These are phyloP conservation scores for Tenualosa thibaudeaui DNA, from an alignment of 2,797 vertebrate genomes.

Conservation along the genomic window DNA sequence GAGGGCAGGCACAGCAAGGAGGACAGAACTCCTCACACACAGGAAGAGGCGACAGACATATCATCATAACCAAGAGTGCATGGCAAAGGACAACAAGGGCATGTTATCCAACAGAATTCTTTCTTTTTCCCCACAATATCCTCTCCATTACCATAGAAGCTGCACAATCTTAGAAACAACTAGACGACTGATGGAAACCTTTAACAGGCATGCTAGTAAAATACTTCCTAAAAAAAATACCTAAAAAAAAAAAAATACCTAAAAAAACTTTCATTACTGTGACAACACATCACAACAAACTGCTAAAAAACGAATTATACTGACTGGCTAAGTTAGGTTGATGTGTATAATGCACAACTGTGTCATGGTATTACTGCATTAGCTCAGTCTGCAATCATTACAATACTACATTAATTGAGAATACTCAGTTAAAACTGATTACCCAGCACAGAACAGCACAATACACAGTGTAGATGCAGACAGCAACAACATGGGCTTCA, in stretches of 20 bases:
- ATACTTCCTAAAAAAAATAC: no score
- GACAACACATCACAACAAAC: neutral
- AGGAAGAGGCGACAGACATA: neutral
- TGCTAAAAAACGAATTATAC: neutral
- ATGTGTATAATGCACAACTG: neutral
- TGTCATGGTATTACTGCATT: no score
- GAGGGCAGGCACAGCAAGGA: constrained; percentile 29
- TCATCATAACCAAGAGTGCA: neutral
- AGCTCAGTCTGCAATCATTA: no score
- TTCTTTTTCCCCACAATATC: no score
- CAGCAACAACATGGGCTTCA: neutral
- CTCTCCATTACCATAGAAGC: neutral
- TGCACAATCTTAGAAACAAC: neutral
- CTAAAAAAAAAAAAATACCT: no score
- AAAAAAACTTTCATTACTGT: neutral
- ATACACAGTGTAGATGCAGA: no score
- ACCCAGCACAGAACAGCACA: no score
- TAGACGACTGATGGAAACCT: neutral
- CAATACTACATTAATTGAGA: no score
- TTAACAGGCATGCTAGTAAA: neutral
- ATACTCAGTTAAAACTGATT: no score
- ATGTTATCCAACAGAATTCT: neutral
- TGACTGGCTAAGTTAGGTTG: neutral
- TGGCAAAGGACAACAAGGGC: neutral
- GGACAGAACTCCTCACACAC: neutral